Percentiles rank a stretch among this genome's conserved stretches.
These are phyloP conservation scores for Protonemura montana DNA, from an alignment of 2,888 invertebrate genomes.

Conservation along the genomic window DNA sequence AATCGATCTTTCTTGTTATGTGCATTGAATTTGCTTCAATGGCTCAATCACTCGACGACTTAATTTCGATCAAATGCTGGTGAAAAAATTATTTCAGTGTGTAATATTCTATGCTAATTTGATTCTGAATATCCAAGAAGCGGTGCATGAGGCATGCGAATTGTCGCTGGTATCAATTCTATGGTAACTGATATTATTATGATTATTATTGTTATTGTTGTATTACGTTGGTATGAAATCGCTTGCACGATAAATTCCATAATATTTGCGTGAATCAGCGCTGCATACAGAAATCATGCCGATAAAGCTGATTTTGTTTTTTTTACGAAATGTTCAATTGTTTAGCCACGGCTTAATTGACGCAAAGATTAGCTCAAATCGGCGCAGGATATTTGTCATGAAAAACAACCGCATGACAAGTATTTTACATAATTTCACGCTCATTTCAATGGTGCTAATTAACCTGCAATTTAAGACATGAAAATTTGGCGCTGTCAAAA, in stretches of 20 bases:
- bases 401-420: background rate
- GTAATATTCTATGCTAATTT: background rate
- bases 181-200: background rate
- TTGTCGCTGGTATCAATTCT: background rate
- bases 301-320: background rate
- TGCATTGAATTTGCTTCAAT: background rate
- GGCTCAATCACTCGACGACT: background rate
- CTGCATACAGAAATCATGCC: background rate
- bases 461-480: background rate
- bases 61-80: background rate
- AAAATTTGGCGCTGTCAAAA: background rate
- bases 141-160: background rate
- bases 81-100: background rate
- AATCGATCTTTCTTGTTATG: background rate
- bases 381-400: slow-evolving; percentile 4
- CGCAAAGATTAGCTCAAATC: background rate
- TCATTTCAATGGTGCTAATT: background rate
- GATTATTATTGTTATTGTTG: background rate
- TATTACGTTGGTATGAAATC: background rate
- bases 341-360: background rate
- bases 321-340: background rate
- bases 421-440: background rate
- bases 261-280: too few relatives aligned
- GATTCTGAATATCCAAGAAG: background rate
- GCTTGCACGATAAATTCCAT: background rate